Evolutionary conservation across 2,888 invertebrate species (phyloP).

Genomic region (Myathropa florea): DNA sequence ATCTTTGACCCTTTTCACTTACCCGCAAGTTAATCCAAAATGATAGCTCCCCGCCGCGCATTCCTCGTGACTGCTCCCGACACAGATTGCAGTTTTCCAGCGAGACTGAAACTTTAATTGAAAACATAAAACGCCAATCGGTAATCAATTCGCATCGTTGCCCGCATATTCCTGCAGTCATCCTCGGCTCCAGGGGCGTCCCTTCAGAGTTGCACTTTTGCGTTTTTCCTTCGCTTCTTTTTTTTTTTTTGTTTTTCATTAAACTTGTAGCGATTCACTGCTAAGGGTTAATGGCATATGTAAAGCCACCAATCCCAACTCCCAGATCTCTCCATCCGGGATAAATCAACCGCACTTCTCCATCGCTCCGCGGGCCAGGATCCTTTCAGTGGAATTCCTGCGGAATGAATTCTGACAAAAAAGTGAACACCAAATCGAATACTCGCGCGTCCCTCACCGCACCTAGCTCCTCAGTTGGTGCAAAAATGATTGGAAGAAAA

Average conservation of each 20-base stretch:
- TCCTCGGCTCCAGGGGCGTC: not conserved
- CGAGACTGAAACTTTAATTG: conserved; percentile 49
- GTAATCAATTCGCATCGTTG: conserved; percentile 57
- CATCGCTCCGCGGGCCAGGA: not conserved
- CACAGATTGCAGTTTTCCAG: not conserved
- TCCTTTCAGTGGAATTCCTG: conserved; percentile 20
- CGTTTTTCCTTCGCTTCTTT: not conserved
- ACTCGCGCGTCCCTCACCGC: not conserved
- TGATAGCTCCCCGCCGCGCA: not conserved
- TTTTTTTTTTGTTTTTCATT: conserved; percentile 3
- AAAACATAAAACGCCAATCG: conserved; percentile 60
- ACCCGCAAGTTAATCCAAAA: not conserved
- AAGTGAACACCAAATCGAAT: conserved; percentile 15
- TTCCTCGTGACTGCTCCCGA: not conserved
- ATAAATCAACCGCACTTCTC: conserved; percentile 46
- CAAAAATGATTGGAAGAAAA: not conserved
- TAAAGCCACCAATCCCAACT: conserved; percentile 25
- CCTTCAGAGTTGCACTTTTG: not conserved
- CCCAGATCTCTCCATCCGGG: conserved; percentile 7
- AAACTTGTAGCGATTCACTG: conserved; percentile 12
- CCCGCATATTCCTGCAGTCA: not conserved
- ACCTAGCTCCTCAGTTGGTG: not conserved
- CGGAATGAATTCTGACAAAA: conserved; percentile 14
- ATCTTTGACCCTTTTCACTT: not conserved
- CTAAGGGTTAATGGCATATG: conserved; percentile 58